Evolutionary conservation across 1,140 invertebrate genomes (phyloP).

Genomic region (Hycleus phaleratus): DNA sequence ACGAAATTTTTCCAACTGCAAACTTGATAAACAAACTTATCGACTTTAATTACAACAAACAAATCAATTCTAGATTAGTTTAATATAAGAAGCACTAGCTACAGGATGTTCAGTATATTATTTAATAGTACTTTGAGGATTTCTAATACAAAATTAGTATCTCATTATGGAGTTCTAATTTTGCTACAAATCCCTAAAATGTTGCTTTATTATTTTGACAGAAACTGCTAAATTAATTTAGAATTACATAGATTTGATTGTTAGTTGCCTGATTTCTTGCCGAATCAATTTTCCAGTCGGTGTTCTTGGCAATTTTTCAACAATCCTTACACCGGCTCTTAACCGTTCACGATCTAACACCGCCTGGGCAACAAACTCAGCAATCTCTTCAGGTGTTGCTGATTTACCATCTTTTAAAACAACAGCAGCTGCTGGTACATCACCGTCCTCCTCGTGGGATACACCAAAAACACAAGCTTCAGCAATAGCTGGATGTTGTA

Average conservation of each 20-base stretch:
- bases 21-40: too few species aligned
- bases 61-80: too few species aligned
- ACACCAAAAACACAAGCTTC: slow-evolving; percentile 6
- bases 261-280: background rate
- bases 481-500: slow-evolving; percentile 48
- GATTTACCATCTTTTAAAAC: background rate
- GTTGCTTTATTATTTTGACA: too few species aligned
- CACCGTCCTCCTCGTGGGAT: slow-evolving; percentile 1
- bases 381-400: background rate
- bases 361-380: background rate
- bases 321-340: background rate
- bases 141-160: too few species aligned
- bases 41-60: too few species aligned
- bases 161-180: background rate
- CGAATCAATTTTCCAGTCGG: slow-evolving; percentile 2
- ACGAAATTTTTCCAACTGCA: too few species aligned
- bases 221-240: too few species aligned
- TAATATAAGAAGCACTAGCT: too few species aligned
- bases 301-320: background rate
- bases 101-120: too few species aligned
- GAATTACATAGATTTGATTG: too few species aligned
- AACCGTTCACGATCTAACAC: slow-evolving; percentile 1
- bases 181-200: too few species aligned
- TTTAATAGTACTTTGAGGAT: too few species aligned
- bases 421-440: slow-evolving; percentile 1